Conservation (phyloP, 23 tunicate genomes). For the Styela clava region DNA sequence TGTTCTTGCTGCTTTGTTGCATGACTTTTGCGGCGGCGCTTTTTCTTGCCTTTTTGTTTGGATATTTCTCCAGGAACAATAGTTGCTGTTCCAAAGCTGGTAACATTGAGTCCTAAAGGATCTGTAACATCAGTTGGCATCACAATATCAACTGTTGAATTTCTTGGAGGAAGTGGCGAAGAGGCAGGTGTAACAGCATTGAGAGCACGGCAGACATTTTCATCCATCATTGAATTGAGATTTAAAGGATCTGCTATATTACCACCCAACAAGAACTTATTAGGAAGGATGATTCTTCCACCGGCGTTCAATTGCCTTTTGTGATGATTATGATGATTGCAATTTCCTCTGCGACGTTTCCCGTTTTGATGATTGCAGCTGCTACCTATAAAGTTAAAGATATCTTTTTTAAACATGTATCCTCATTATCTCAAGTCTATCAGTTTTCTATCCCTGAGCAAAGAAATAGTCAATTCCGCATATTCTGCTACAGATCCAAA, state of each 20-base stretch:
- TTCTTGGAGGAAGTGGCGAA: constrained; percentile 82
- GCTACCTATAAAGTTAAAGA: neutral
- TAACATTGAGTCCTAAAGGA: constrained; percentile 63
- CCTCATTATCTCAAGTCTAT: too few species aligned
- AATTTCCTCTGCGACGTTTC: constrained; percentile 19
- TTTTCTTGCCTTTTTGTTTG: neutral
- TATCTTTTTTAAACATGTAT: too few species aligned
- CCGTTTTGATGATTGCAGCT: constrained; percentile 9
- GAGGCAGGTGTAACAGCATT: constrained; percentile 90
- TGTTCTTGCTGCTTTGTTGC: neutral
- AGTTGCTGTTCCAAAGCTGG: neutral
- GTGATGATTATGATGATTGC: constrained; percentile 14
- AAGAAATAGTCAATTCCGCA: too few species aligned
- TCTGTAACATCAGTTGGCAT: constrained; percentile 84
- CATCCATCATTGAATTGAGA: constrained; percentile 82
- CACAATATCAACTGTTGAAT: constrained; percentile 66
- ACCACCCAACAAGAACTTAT: constrained; percentile 77
- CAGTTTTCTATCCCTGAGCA: too few species aligned
- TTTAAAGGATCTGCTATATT: constrained; percentile 80
- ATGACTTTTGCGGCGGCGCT: constrained; percentile 13
- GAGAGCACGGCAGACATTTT: constrained; percentile 63
- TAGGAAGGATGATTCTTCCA: constrained; percentile 70
- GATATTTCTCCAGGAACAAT: neutral
- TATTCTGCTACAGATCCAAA: too few species aligned
- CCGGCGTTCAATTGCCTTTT: constrained; percentile 27